Conservation (phyloP, 2,888 invertebrate species). For the Esperia sulphurella region DNA sequence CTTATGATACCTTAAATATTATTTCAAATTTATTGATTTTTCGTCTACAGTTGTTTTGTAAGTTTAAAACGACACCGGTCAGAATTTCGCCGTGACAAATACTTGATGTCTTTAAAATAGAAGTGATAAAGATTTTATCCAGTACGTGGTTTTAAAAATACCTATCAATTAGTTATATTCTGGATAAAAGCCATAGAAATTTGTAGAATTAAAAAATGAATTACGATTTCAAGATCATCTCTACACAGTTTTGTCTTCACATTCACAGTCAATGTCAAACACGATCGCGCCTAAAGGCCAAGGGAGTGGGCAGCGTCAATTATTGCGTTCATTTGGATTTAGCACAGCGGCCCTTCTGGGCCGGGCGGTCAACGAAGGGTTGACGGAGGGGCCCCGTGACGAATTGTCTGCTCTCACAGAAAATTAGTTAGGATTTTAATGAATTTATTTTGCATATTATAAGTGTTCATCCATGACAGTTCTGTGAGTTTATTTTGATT, state of each 20-base stretch:
- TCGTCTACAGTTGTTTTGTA: too few relatives aligned
- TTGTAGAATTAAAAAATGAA: too few relatives aligned
- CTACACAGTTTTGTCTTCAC: conserved; percentile 12
- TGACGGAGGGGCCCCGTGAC: conserved; percentile 53
- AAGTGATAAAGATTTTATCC: too few relatives aligned
- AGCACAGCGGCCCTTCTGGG: conserved; percentile 58
- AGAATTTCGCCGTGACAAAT: too few relatives aligned
- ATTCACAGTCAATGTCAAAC: conserved; percentile 18
- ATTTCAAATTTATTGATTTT: too few relatives aligned
- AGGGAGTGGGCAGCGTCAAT: conserved; percentile 54
- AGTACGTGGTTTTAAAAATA: too few relatives aligned
- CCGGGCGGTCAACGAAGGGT: conserved; percentile 52
- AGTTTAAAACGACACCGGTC: too few relatives aligned
- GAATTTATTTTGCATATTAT: conserved; percentile 34
- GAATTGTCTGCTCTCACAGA: conserved; percentile 45
- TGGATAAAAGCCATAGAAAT: too few relatives aligned
- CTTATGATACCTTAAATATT: too few relatives aligned
- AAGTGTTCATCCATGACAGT: not conserved
- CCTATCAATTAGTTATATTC: too few relatives aligned
- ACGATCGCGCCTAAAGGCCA: conserved; percentile 14
- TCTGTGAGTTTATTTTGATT: not conserved
- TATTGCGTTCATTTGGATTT: conserved; percentile 78
- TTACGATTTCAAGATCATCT: conserved; percentile 16
- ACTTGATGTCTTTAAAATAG: too few relatives aligned
- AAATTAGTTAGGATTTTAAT: conserved; percentile 56